phyloP scores from a whole-genome alignment of 2,113 vertebrate species.

The Pristiophorus japonicus region DNA sequence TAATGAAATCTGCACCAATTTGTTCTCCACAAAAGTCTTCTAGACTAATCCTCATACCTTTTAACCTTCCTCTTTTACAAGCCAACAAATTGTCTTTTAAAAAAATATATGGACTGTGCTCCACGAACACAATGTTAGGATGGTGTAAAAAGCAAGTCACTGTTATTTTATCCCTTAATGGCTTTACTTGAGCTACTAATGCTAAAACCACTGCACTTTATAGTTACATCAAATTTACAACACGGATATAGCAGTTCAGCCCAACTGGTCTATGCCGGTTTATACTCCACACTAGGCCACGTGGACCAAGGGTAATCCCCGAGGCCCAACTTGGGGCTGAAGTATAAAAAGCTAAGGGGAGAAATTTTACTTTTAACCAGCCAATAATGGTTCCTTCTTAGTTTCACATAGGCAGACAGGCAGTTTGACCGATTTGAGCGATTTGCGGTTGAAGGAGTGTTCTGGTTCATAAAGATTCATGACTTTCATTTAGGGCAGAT shows the following conservation, averaged over 20 bases:
- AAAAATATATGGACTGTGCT: background rate
- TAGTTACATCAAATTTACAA: no score
- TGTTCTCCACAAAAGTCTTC: background rate
- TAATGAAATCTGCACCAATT: background rate
- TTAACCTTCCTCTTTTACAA: background rate
- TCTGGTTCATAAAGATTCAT: no score
- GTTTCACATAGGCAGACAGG: no score
- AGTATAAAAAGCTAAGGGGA: background rate
- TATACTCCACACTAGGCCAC: no score
- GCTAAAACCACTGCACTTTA: background rate
- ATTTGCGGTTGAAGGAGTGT: no score
- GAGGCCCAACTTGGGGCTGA: background rate
- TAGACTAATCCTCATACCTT: background rate
- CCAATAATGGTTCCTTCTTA: no score
- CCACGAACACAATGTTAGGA: background rate
- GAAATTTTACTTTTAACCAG: no score
- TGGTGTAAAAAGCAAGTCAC: background rate
- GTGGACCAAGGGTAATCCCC: no score
- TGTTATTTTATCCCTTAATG: background rate
- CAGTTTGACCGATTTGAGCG: no score
- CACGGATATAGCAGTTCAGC: no score
- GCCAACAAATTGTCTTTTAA: background rate
- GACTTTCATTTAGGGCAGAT: no score
- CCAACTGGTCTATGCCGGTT: no score
- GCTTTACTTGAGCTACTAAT: background rate